phyloP scores from a whole-genome alignment of 2,797 vertebrate species.

The Sebastolobus alascanus region DNA sequence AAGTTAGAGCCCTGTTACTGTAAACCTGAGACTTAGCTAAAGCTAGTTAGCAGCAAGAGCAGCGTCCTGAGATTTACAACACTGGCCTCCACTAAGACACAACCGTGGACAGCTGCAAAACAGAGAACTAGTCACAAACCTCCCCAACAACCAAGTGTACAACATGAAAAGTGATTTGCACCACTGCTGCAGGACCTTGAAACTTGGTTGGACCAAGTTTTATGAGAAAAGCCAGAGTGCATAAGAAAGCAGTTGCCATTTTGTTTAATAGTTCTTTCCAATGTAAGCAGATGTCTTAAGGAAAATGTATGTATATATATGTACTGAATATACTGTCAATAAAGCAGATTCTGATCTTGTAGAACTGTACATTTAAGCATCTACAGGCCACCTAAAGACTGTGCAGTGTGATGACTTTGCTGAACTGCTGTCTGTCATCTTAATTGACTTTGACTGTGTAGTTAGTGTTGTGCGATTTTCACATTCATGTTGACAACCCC shows the following conservation, averaged over 20 bases:
- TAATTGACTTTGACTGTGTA: not conserved
- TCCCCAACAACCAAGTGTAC: not conserved
- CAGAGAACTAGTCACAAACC: not conserved
- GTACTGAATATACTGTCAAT: not conserved
- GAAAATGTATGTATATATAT: not conserved
- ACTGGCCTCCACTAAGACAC: constrained; percentile 13
- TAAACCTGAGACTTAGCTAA: too few species aligned
- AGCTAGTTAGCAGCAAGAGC: not conserved
- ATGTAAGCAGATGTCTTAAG: not conserved
- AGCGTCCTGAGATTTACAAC: constrained; percentile 8
- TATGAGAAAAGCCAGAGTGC: not conserved
- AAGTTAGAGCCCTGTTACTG: too few species aligned
- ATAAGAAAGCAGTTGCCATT: not conserved
- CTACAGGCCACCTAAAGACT: not conserved
- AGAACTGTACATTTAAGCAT: not conserved
- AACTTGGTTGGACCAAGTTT: not conserved
- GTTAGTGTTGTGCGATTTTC: not conserved
- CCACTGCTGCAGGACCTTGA: not conserved
- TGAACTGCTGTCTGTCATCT: not conserved
- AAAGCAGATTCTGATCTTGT: not conserved
- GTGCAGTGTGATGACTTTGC: not conserved
- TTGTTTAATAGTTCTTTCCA: not conserved
- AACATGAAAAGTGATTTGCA: constrained; percentile 11
- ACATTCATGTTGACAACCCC: not conserved
- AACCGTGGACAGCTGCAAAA: not conserved